A percentile compares a stretch with the other conserved stretches of the same genome.
Conservation (phyloP, 2,113 vertebrate genomes). For the Smithornis capensis region DNA sequence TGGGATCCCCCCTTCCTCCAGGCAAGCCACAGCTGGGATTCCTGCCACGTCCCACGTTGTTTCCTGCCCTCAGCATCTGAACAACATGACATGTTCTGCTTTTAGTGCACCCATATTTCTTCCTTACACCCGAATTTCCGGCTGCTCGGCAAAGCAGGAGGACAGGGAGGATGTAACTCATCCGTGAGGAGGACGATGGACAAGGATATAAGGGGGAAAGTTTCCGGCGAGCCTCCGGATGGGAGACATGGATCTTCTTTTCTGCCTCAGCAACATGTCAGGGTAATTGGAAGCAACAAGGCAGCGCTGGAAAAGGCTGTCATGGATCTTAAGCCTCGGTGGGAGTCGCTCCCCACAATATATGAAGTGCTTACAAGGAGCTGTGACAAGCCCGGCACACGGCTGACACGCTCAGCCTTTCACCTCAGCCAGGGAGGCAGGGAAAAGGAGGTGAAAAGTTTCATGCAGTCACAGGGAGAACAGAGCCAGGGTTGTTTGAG, state of each 20-base stretch:
- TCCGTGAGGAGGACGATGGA: fast-evolving
- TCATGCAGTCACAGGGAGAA: not conserved
- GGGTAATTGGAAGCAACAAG: conserved; percentile 30
- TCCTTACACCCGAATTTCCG: not conserved
- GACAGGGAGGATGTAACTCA: not conserved
- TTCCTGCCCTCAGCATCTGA: not conserved
- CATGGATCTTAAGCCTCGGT: not conserved
- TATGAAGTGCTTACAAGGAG: conserved; percentile 22
- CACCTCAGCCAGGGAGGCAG: not conserved
- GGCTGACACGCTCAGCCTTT: not conserved
- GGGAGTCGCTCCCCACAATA: not conserved
- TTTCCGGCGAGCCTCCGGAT: not conserved
- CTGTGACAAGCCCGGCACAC: not conserved
- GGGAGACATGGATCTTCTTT: not conserved
- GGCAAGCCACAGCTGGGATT: not conserved
- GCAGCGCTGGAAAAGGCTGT: not conserved
- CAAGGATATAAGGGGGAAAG: not conserved
- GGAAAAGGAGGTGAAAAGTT: not conserved
- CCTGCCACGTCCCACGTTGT: not conserved
- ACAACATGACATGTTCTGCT: not conserved
- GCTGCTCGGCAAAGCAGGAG: not conserved
- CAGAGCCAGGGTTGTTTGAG: not conserved
- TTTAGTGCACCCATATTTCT: not conserved
- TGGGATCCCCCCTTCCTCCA: not conserved
- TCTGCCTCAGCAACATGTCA: not conserved